Base-by-base conservation (phyloP, 1,140 invertebrate genomes). In the Papilio aristodemus region DNA sequence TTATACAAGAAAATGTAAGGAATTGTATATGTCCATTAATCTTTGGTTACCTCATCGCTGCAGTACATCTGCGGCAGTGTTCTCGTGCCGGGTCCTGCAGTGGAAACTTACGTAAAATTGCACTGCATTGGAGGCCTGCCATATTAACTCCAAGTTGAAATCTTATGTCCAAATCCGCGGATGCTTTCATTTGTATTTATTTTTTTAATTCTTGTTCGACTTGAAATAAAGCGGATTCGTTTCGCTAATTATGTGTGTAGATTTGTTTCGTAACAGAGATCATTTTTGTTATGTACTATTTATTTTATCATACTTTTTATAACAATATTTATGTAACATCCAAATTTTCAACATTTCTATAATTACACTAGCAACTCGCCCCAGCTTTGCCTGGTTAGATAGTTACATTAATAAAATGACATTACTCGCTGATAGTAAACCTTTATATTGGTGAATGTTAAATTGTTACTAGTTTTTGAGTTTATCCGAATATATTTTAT, bases 51-150 rank as follows among this genome's bases (percentile, higher is more conserved):
- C 46, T 54, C 46, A 22, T 22, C 46, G 19, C 46, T 54, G 46
- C 46, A 54, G 46, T 54, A 54, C 3, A 14, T 59, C 32, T 59
- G 57, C 57, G 25, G 39, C 39, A 14, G n/a, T 41, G 57, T 59
- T 59, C 25, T 14, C 19, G 57, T 59, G 57, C 14, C 14, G 14
- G 0, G 7, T 59, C 57, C 57, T 59, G 57, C 57, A 36, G 57
- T 54, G 43, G 6, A 9, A 25, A 36, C 32, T 59, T 59, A 59
- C 57, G 57, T 59, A 59, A 59, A 36, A 46, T 10, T 27, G n/a
- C 19, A 5, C 57, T 36, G 57, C 57, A 59, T 59, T 59, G 57
- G 57, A 59, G 57, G 1, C 0, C 57, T 59, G 57, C 57, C 57
- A 59, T 59, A 59, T 59, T 36, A 59, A 4, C 57, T n/a, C 13